Evolutionary conservation across 2,888 invertebrate species (phyloP), one percentile per base, ranked within the genome.

Genomic region (Hyposoter didymator): DNA sequence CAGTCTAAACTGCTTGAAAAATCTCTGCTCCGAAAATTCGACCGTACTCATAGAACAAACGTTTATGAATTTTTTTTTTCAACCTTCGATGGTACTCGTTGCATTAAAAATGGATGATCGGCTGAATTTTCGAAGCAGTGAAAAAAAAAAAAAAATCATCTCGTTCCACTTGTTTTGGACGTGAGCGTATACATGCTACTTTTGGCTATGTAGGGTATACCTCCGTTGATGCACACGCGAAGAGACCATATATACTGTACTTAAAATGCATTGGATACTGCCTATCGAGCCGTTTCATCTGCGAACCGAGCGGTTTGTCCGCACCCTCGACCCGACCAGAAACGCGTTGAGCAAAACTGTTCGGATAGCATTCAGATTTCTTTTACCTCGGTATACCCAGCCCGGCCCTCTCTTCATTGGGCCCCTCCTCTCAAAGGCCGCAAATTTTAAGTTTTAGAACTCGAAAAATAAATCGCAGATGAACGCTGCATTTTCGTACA

Each of bases 221-320:
- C 32, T 73, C 52, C 14, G 78, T 55, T 74, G 84, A 80, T 80
- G 78, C 73, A 70, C 84, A 80, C 80, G 75, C 75, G 79, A 79
- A 69, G 67, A 32, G 78, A 78, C 19, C 64, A 49, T 79, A 79
- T 84, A 84, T 84, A 82, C 88, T 91, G 89, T 89, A 91, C 92
- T 93, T 93, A 93, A 93, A 93, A 93, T 93, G 92, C 93, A 93
- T 93, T 90, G 92, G 90, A 92, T 92, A 87, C 89, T 84, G 87
- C 87, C 89, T 93, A 93, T 93, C 93, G 90, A 87, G 78, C 87
- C 89, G 88, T 90, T 91, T 90, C 90, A 93, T 93, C 93, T 91
- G 75, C 84, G 87, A 78, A 73, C 59, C 84, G 84, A 78, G 87
- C 80, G 47, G 76, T 76, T 76, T 76, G 64, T 55, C 75, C 73